Evolutionary conservation across 2,888 invertebrate species (phyloP).

Genomic region (Tenthredo scrophulariae): DNA sequence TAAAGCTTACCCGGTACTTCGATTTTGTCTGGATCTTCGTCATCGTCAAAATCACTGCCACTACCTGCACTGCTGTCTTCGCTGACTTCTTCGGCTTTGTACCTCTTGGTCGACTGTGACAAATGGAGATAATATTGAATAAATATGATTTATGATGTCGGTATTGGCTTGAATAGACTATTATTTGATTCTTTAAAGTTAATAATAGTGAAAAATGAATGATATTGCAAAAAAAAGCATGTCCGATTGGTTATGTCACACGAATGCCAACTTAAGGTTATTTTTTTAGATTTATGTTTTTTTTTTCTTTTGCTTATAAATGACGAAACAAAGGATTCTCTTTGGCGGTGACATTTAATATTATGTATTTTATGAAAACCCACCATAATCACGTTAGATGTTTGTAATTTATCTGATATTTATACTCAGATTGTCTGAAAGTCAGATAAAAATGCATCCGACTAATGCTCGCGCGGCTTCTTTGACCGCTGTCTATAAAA

Average conservation of each 20-base stretch:
- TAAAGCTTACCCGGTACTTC: conserved; percentile 89
- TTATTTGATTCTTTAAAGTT: not conserved
- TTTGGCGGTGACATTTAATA: not conserved
- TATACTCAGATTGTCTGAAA: conserved; percentile 12
- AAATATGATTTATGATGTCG: not conserved
- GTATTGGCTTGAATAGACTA: not conserved
- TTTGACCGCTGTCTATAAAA: conserved; percentile 46
- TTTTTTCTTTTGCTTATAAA: conserved; percentile 1
- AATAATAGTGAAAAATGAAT: conserved; percentile 38
- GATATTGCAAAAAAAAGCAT: conserved; percentile 50
- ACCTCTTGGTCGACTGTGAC: conserved; percentile 68
- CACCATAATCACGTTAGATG: conserved; percentile 17
- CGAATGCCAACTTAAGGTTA: conserved; percentile 52
- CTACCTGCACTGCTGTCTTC: conserved; percentile 79
- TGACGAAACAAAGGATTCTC: conserved; percentile 51
- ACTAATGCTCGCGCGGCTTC: conserved; percentile 49
- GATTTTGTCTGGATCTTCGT: conserved; percentile 94
- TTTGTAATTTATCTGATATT: conserved; percentile 20
- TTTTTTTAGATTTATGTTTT: conserved; percentile 45
- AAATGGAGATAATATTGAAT: not conserved
- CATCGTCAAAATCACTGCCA: conserved; percentile 89
- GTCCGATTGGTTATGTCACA: conserved; percentile 52
- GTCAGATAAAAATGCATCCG: conserved; percentile 48
- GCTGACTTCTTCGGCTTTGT: conserved; percentile 76
- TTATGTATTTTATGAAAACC: not conserved